Percentiles rank a stretch among this genome's conserved stretches.
phyloP scores from a whole-genome alignment of 2,797 vertebrate species.

The Oophaga sylvatica region DNA sequence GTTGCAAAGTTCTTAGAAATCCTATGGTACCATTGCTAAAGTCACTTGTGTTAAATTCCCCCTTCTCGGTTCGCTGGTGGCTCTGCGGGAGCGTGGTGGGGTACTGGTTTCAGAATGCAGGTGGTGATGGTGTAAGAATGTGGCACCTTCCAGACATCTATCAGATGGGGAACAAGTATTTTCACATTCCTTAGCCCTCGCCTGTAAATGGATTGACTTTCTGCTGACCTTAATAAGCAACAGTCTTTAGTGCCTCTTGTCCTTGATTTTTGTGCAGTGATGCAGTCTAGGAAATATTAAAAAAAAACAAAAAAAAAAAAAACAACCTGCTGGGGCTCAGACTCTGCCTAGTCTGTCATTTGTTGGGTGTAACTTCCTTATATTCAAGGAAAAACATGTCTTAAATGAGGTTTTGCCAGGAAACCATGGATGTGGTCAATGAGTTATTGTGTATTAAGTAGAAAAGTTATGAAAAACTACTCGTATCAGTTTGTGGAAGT shows the following conservation, averaged over 20 bases:
- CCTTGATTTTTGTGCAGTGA: not conserved
- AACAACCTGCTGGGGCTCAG: not conserved
- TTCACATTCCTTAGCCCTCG: slow-evolving; percentile 38
- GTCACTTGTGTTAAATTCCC: no score
- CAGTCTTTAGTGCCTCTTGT: not conserved
- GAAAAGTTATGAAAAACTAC: no score
- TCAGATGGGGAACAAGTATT: slow-evolving; percentile 38
- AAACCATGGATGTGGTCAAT: not conserved
- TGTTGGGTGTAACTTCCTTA: not conserved
- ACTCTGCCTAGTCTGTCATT: not conserved
- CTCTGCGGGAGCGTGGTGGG: not conserved
- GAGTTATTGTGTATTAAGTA: not conserved
- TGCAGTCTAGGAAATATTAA: not conserved
- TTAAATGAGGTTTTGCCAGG: not conserved
- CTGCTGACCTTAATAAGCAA: not conserved
- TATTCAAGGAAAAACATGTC: not conserved
- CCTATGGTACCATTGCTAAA: no score
- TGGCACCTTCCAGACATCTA: not conserved
- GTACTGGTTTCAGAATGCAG: not conserved
- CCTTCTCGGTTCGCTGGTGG: not conserved
- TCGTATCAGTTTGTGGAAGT: no score
- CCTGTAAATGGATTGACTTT: not conserved
- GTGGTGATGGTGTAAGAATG: not conserved
- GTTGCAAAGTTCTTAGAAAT: no score
- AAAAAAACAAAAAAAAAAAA: not conserved